A percentile compares a stretch with the other conserved stretches of the same genome.
These are phyloP conservation scores for Callyntrura sp. DNA, from an alignment of 2,888 invertebrate genomes.

Conservation along the genomic window DNA sequence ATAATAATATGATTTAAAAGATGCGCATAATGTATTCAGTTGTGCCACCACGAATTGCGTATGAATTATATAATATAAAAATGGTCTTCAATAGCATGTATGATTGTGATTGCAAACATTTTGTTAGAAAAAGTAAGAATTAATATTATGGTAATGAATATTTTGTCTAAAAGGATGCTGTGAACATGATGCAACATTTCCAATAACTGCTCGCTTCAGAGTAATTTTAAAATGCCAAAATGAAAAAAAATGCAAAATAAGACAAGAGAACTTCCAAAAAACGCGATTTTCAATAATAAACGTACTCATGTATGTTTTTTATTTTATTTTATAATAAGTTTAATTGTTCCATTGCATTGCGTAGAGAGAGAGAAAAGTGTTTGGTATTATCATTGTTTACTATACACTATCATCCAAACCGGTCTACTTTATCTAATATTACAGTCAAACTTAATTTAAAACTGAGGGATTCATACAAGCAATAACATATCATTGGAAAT, in stretches of 20 bases:
- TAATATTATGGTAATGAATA: slow-evolving; percentile 63
- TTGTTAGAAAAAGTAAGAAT: slow-evolving; percentile 68
- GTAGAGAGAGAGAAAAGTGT: slow-evolving; percentile 66
- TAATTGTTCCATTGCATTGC: slow-evolving; percentile 64
- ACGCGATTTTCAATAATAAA: slow-evolving; percentile 57
- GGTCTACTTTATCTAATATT: slow-evolving; percentile 28
- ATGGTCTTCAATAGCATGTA: slow-evolving; percentile 25
- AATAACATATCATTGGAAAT: slow-evolving; percentile 1
- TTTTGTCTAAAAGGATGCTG: slow-evolving; percentile 50
- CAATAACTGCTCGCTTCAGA: slow-evolving; percentile 5
- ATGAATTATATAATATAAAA: slow-evolving; percentile 13
- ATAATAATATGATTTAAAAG: not conserved
- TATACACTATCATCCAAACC: slow-evolving; percentile 52
- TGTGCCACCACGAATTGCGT: slow-evolving; percentile 4
- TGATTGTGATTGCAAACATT: slow-evolving; percentile 47
- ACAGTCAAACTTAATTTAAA: slow-evolving; percentile 29
- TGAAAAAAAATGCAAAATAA: slow-evolving; percentile 64
- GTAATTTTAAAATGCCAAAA: slow-evolving; percentile 60
- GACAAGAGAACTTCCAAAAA: not conserved
- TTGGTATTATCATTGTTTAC: slow-evolving; percentile 58
- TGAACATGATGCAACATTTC: not conserved
- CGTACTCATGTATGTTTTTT: slow-evolving; percentile 65
- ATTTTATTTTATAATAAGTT: slow-evolving; percentile 66
- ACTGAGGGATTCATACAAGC: slow-evolving; percentile 22
- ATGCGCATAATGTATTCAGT: not conserved